These are phyloP conservation scores for Anolis carolinensis DNA, from an alignment of 2,113 vertebrate species.

Conservation along the genomic window DNA sequence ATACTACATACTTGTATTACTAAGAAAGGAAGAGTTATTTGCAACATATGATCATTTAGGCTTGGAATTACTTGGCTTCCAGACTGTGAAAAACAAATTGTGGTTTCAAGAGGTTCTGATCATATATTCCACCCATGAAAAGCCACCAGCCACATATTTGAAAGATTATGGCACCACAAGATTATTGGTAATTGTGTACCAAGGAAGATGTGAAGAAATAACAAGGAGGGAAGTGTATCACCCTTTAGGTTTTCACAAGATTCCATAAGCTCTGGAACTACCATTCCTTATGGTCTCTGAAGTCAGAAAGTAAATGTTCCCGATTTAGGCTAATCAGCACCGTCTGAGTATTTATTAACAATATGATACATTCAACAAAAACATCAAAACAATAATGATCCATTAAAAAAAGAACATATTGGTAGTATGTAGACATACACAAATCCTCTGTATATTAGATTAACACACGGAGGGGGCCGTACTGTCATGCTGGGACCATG, in stretches of 20 bases:
- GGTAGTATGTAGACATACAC: too few relatives aligned
- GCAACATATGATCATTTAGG: conserved; percentile 14
- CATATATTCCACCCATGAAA: conserved; percentile 5
- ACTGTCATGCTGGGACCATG: too few relatives aligned
- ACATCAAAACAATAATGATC: not conserved
- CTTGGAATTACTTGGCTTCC: not conserved
- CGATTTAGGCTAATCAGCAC: not conserved
- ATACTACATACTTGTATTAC: not conserved
- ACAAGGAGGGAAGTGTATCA: not conserved
- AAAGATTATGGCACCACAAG: not conserved
- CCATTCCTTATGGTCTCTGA: not conserved
- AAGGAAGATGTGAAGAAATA: not conserved
- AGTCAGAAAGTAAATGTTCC: not conserved
- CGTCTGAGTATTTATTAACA: not conserved
- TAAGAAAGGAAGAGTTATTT: conserved; percentile 1
- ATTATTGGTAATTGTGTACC: not conserved
- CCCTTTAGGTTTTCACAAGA: not conserved
- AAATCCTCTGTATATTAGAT: too few relatives aligned
- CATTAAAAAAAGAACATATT: too few relatives aligned
- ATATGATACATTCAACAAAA: not conserved
- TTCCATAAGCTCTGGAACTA: not conserved
- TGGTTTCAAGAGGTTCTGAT: not conserved
- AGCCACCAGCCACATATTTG: not conserved
- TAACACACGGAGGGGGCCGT: too few relatives aligned
- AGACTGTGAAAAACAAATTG: conserved; percentile 7